These are phyloP conservation scores for Tachycineta bicolor DNA, from an alignment of 2,113 vertebrate species.

Conservation along the genomic window DNA sequence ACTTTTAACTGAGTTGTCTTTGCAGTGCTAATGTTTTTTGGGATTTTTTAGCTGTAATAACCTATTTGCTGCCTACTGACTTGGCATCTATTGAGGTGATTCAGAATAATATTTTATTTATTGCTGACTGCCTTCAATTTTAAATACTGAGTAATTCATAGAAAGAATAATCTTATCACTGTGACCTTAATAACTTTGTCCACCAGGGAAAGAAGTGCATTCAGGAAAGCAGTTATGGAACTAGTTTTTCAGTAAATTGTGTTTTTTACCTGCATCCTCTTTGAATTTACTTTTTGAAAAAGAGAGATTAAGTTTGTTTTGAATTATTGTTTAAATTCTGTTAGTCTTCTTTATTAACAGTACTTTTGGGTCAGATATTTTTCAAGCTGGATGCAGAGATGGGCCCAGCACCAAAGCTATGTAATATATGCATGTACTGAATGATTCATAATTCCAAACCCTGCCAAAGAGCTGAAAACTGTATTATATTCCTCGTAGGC, in stretches of 20 bases:
- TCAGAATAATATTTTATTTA: constrained; percentile 13
- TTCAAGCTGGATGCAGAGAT: not conserved
- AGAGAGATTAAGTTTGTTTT: not conserved
- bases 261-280: not conserved
- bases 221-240: not conserved
- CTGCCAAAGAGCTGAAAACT: not conserved
- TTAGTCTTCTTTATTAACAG: not conserved
- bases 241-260: not conserved
- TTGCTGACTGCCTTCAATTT: not conserved
- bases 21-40: not conserved
- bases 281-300: not conserved
- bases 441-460: not conserved
- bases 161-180: constrained; percentile 1
- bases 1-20: not conserved
- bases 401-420: not conserved
- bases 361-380: not conserved
- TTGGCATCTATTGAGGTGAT: not conserved
- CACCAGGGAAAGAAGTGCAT: not conserved
- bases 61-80: not conserved
- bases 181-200: not conserved
- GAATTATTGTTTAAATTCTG: not conserved
- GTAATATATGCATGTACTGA: not conserved
- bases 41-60: not conserved
- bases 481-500: not conserved
- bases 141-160: not conserved